phyloP scores from a whole-genome alignment of 2,888 invertebrate species.

The Amphipoea oculea region DNA sequence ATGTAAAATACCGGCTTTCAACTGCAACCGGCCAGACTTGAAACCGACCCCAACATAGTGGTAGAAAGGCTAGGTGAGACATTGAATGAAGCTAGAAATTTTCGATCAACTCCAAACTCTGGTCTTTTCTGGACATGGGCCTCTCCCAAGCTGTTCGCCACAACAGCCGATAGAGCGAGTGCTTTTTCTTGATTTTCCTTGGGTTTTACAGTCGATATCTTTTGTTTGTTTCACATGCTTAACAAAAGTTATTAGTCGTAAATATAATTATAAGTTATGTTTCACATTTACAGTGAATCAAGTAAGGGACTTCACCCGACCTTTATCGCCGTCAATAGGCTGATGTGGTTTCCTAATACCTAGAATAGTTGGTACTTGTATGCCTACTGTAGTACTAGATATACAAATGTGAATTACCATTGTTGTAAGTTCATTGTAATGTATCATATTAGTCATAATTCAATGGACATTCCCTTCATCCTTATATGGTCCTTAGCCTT shows the following conservation, averaged over 20 bases:
- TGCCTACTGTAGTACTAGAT: conserved; percentile 13
- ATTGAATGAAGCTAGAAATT: background rate
- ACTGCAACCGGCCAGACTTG: background rate
- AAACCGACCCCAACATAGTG: background rate
- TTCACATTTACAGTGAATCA: conserved; percentile 13
- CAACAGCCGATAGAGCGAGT: background rate
- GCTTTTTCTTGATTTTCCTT: background rate
- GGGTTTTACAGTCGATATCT: background rate
- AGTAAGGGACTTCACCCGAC: conserved; percentile 44
- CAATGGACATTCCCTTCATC: conserved; percentile 46
- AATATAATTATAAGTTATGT: conserved; percentile 23
- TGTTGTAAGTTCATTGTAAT: conserved; percentile 31
- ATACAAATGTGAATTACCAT: conserved; percentile 28
- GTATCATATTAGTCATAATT: conserved; percentile 45
- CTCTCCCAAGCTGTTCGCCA: background rate
- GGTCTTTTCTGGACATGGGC: background rate
- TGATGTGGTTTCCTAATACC: conserved; percentile 36
- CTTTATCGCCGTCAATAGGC: background rate
- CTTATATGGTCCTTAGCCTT: conserved; percentile 30
- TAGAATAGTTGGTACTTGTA: conserved; percentile 23
- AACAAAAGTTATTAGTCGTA: conserved; percentile 8
- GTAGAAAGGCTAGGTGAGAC: too few species aligned
- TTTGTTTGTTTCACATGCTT: conserved; percentile 11
- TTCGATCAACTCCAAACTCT: background rate
- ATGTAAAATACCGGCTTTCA: background rate